phyloP scores from a whole-genome alignment of 2,113 vertebrate species.

The Anser cygnoides region DNA sequence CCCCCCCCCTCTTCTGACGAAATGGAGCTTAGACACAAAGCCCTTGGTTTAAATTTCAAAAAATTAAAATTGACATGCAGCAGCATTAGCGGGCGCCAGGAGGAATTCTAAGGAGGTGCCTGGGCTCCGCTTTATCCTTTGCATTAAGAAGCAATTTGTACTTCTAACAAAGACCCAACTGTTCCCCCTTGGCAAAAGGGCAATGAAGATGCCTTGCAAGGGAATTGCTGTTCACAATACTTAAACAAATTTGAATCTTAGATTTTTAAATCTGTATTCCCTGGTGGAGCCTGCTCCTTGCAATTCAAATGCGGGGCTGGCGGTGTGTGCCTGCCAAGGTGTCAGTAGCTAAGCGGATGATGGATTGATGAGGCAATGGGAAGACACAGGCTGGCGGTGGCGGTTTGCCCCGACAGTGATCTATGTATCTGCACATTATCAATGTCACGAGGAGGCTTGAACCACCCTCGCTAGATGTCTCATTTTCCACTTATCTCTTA shows the following conservation, averaged over 20 bases:
- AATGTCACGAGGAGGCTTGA: slow-evolving; percentile 61
- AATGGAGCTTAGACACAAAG: slow-evolving; percentile 83
- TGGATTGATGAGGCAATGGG: slow-evolving; percentile 81
- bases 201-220: slow-evolving; percentile 76
- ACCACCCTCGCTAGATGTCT: slow-evolving; percentile 67
- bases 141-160: slow-evolving; percentile 86
- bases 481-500: slow-evolving; percentile 57
- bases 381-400: slow-evolving; percentile 62
- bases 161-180: slow-evolving; percentile 78
- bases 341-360: slow-evolving; percentile 80
- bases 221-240: slow-evolving; percentile 79
- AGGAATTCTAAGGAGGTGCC: slow-evolving; percentile 81
- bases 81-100: slow-evolving; percentile 70
- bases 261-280: slow-evolving; percentile 83
- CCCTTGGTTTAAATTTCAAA: slow-evolving; percentile 84
- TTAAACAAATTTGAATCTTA: slow-evolving; percentile 83
- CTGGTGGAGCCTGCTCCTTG: slow-evolving; percentile 51
- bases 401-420: slow-evolving; percentile 68
- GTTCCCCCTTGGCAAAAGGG: slow-evolving; percentile 79
- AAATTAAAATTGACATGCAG: slow-evolving; percentile 87
- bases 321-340: slow-evolving; percentile 76
- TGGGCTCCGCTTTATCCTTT: slow-evolving; percentile 75
- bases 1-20: slow-evolving; percentile 67
- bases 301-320: slow-evolving; percentile 77
- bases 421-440: slow-evolving; percentile 70